phyloP scores from a whole-genome alignment of 2,888 invertebrate genomes.

The Cerastis rubricosa region DNA sequence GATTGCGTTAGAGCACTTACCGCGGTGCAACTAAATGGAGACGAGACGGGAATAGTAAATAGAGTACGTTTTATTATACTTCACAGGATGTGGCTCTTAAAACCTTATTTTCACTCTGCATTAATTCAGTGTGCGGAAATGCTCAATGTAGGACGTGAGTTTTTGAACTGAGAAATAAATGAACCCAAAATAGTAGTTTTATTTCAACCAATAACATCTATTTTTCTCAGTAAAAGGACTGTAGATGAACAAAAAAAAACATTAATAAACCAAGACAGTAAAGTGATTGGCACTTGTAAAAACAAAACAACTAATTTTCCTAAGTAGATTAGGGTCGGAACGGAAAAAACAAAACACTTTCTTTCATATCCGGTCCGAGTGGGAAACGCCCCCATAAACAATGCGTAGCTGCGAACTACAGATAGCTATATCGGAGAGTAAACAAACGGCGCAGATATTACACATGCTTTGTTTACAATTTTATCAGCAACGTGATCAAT shows the following conservation, averaged over 20 bases:
- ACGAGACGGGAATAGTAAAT: conserved; percentile 16
- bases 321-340: conserved; percentile 44
- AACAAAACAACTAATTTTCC: conserved; percentile 45
- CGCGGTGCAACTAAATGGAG: conserved; percentile 33
- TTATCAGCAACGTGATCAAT: conserved; percentile 69
- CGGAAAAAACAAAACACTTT: conserved; percentile 54
- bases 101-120: neutral
- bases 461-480: conserved; percentile 67
- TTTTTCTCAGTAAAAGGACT: neutral
- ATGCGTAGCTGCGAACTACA: conserved; percentile 29
- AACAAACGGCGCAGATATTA: conserved; percentile 51
- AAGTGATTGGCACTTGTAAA: conserved; percentile 30
- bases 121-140: conserved; percentile 2
- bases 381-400: conserved; percentile 47
- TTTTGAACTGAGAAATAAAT: neutral
- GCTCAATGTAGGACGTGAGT: neutral
- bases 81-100: neutral
- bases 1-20: conserved; percentile 52
- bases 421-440: conserved; percentile 49
- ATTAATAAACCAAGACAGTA: conserved; percentile 10
- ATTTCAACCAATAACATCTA: neutral
- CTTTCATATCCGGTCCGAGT: conserved; percentile 55
- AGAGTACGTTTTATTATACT: conserved; percentile 5
- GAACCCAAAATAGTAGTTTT: neutral
- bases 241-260: conserved; percentile 16